Percentiles rank a stretch among this genome's conserved stretches.
Evolutionary conservation across 2,797 vertebrate species (phyloP).

Genomic region (Smutsia gigantea): DNA sequence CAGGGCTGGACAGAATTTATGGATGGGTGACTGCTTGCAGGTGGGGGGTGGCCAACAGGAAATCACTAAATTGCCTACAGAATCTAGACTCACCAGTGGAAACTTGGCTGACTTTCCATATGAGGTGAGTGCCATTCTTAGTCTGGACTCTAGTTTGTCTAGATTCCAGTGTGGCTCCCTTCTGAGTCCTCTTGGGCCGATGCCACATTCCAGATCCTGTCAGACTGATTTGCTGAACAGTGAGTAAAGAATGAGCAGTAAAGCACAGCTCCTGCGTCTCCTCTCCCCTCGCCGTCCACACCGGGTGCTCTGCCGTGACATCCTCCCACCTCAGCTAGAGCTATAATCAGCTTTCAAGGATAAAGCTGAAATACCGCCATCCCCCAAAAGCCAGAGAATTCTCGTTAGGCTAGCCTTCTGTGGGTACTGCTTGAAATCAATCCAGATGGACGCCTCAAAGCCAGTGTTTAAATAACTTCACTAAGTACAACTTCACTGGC

Average conservation of each 20-base stretch:
- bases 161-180: slow-evolving; percentile 63
- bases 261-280: not conserved
- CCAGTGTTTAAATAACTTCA: not conserved
- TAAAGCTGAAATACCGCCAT: not conserved
- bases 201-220: slow-evolving; percentile 49
- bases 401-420: not conserved
- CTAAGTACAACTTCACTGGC: not conserved
- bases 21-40: slow-evolving; percentile 77
- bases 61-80: slow-evolving; percentile 80
- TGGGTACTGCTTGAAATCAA: not conserved
- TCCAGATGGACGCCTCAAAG: not conserved
- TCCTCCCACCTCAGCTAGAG: not conserved
- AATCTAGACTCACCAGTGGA: slow-evolving; percentile 79
- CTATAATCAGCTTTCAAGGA: not conserved
- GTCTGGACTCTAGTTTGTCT: slow-evolving; percentile 69
- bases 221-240: slow-evolving; percentile 18
- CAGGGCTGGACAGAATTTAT: slow-evolving; percentile 79
- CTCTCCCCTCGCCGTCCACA: not conserved
- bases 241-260: not conserved
- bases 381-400: not conserved
- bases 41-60: slow-evolving; percentile 79
- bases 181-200: slow-evolving; percentile 52
- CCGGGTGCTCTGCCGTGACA: not conserved
- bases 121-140: slow-evolving; percentile 67
- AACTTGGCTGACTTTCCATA: slow-evolving; percentile 79